Base-by-base conservation (phyloP, 2,888 invertebrate genomes). In the Conistra vaccinii region DNA sequence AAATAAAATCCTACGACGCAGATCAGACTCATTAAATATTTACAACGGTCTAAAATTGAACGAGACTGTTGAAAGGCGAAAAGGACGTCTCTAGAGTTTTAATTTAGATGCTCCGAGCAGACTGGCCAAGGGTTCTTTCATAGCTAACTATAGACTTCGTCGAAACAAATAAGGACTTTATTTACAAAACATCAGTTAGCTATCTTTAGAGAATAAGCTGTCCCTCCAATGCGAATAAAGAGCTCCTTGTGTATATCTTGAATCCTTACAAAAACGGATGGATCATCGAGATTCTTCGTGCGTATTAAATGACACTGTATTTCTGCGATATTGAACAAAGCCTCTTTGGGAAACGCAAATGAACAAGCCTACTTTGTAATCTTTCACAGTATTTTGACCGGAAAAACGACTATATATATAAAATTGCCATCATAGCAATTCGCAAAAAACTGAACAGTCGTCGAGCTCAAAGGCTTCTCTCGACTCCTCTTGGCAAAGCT, bases 11-110 rank as follows among this genome's bases (percentile, higher is more conserved):
- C 48, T 58, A 75, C 32, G 48, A 55, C 66, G 45, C 61, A 76
- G 63, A 76, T 65, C 39, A 57, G 23, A n/a, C 55, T 73, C 51
- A n/a, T 69, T 63, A 65, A 69, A 81, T 78, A 78, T 78, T 66
- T 80, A 51, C 42, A 55, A 42, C n/a, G n/a, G 32, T 32, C 48
- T 76, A 69, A 61, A 55, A 66, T 48, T 62, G 32, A 55, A 62
- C 39, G 14, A 26, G 26, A 23, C 17, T 35, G 10, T 53, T 70
- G 53, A 60, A 78, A 60, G 65, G 23, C 29, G 17, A 68, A 39
- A 55, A 32, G 26, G 29, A 61, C 29, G 20, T 39, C 9, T 55
- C 4, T 17, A 29, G 45, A 35, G 9, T 48, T 58, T 51, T 23
- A 53, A 61, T 53, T 73, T 61, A 53, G 12, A 53, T 45, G 3